Evolutionary conservation across 1,140 invertebrate genomes (phyloP).

Genomic region (Aphidius gifuensis): DNA sequence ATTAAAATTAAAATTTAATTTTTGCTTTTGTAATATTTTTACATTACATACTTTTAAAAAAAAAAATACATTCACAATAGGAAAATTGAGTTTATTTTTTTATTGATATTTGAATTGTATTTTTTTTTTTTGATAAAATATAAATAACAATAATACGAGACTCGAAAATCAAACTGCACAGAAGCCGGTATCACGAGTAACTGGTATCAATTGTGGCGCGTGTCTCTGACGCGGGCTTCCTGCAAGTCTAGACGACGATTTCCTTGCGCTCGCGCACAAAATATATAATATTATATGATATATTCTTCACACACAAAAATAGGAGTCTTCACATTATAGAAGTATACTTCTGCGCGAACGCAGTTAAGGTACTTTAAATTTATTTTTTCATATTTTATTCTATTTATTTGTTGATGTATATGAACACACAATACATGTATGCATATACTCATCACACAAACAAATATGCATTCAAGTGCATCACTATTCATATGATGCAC

Average conservation of each 20-base stretch:
- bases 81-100: too few species aligned
- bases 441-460: too few species aligned
- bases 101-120: not conserved
- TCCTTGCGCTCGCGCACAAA: constrained; percentile 6
- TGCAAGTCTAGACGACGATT: constrained; percentile 4
- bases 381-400: not conserved
- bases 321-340: constrained; percentile 15
- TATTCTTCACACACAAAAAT: constrained; percentile 16
- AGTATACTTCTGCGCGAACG: not conserved
- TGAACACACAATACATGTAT: too few species aligned
- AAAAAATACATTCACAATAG: too few species aligned
- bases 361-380: not conserved
- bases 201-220: constrained; percentile 15
- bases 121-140: not conserved
- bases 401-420: not conserved
- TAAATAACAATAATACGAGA: not conserved
- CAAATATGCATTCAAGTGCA: too few species aligned
- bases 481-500: too few species aligned
- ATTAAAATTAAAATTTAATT: too few species aligned
- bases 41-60: too few species aligned
- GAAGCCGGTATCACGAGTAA: constrained; percentile 12
- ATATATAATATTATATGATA: too few species aligned
- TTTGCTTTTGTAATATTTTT: too few species aligned
- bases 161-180: constrained; percentile 12
- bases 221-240: constrained; percentile 17